phyloP scores from a whole-genome alignment of 2,113 vertebrate genomes.

The Dipodomys ordii region DNA sequence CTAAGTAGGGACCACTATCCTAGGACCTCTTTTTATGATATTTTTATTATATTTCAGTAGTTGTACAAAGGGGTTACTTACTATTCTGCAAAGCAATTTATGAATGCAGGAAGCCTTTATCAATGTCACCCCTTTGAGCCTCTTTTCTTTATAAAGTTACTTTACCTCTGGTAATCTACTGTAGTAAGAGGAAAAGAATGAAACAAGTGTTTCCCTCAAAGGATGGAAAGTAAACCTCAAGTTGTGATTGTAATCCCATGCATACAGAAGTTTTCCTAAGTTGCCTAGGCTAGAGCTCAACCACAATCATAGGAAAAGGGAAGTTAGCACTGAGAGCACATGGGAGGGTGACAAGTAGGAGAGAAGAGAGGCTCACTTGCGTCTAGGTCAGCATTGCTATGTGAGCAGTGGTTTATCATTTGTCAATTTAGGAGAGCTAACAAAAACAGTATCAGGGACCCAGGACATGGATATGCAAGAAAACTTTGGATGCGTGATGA shows the following conservation, averaged over 20 bases:
- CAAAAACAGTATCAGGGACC: not conserved
- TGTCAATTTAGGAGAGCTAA: not conserved
- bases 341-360: not conserved
- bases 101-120: no score
- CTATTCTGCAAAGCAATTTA: no score
- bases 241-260: not conserved
- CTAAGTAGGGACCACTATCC: no score
- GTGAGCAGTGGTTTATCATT: not conserved
- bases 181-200: not conserved
- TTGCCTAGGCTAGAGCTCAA: not conserved
- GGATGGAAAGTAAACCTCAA: no score
- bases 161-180: not conserved
- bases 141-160: not conserved
- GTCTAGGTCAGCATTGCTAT: not conserved
- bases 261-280: not conserved
- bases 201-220: not conserved
- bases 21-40: no score
- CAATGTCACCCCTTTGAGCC: not conserved
- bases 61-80: no score
- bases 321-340: not conserved
- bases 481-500: not conserved
- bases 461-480: not conserved
- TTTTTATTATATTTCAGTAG: no score
- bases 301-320: not conserved
- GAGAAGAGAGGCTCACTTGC: not conserved